Base-by-base conservation (phyloP, 2,888 invertebrate genomes). In the Trachelus iudaicus region DNA sequence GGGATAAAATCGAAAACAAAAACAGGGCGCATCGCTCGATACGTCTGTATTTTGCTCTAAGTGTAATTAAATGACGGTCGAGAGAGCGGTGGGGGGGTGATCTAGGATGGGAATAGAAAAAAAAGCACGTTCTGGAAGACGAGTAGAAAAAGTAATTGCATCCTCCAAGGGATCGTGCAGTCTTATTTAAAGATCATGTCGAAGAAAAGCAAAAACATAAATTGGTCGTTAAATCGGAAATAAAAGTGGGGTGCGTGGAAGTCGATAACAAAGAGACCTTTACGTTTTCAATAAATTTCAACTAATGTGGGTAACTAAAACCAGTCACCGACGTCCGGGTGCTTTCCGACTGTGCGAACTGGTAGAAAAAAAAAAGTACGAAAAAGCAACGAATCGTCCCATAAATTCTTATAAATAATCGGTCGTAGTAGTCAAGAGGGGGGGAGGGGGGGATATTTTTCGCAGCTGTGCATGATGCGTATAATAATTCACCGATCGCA, bases 401-500 rank as follows among this genome's bases (percentile, higher is more conserved):
- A 78, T 78, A 78, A 78, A 78, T 78, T 68, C 76, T 56, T 69
- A 78, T 76, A 76, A 77, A 74, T 78, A 78, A 79, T 80, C 75
- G 78, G 35, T 73, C 34, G 73, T 30, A 73, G 75, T 73, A 30
- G 35, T 40, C 73, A 23, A 31, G 40, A 11, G 11, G 35, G 11
- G 35, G 11, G 34, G 11, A 0, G 34, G 12, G 56, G 69, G 76
- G 69, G 13, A 12, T 34, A 34, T 13, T n/a, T 82, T 83, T 81
- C 79, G 71, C 76, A 78, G 80, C 78, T 80, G 81, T 77, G 69
- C 76, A 33, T 79, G 79, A 80, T 76, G 79, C 75, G 77, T 75
- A 77, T 80, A 82, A 85, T 85, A 85, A 84, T 80, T 85, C 81
- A 86, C 79, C 84, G 82, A 82, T 82, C 81, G 81, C 79, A 23